Base-by-base conservation (phyloP, 2,797 vertebrate species). In the Thalassophryne amazonica region DNA sequence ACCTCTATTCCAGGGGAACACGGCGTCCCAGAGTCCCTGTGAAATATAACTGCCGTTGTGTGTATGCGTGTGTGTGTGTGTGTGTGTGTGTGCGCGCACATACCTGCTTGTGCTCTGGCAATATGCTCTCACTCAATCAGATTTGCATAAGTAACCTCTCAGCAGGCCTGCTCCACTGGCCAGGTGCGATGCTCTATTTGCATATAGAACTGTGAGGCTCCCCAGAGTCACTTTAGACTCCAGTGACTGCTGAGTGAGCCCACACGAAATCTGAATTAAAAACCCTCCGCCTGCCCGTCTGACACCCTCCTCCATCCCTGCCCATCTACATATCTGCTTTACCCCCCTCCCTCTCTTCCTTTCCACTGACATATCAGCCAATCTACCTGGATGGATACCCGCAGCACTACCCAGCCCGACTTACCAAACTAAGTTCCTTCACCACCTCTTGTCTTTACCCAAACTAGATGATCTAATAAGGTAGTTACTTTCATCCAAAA, bases 141-240 rank as follows among this genome's bases (percentile, higher is more conserved):
- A 98, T 98, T 97, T 97, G 94, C 96, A 98, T 98, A 98, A 97
- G 95, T 97, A 97, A 97, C 94, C 95, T 95, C 94, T 96, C 93
- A 93, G 92, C 91, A 90, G 91, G 93, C 91, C 93, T 92, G 94
- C 95, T 95, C 92, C 69, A 93, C 94, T 96, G 95, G 93, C 95
- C 96, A 98, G 96, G 95, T 98, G 95, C 93, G 91, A 91, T 91
- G 59, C 68, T 86, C 87, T 90, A 98, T 98, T 98, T 98, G 96
- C 96, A 98, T 98, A 98, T 98, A 98, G 95, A 98, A 97, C 95
- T 96, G 93, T 92, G 92, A 93, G 93, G 93, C 93, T 97, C 96
- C 95, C 96, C 91, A 93, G 96, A 97, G 96, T 95, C 95, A 94
- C 93, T 95, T 96, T 96, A 96, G 95, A 97, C 93, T 93, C 87